These are phyloP conservation scores for Sarotherodon lohbergeri DNA, from an alignment of 2,113 vertebrate species.

Conservation along the genomic window DNA sequence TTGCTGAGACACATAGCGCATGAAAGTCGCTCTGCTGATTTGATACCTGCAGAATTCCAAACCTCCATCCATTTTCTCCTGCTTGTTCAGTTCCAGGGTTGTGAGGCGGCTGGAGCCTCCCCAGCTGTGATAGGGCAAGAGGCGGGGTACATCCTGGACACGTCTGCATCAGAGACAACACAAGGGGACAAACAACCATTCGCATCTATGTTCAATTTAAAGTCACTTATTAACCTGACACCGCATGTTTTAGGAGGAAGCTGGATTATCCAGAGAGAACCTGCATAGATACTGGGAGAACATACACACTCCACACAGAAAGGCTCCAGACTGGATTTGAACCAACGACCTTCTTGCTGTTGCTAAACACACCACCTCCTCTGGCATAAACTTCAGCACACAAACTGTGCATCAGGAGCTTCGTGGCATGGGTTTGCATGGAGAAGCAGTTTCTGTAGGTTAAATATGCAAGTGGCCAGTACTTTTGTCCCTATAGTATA, in stretches of 20 bases:
- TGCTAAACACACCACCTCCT: not conserved
- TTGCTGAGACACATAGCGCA: not conserved
- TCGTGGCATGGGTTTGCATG: not conserved
- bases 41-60: not conserved
- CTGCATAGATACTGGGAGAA: not conserved
- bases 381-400: fast-evolving
- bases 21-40: not conserved
- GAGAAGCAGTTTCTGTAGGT: not conserved
- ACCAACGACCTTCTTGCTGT: not conserved
- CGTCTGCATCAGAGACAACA: not conserved
- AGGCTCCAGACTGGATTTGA: not conserved
- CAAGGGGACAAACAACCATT: not conserved
- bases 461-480: not conserved
- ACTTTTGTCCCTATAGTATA: too few species aligned
- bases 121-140: fast-evolving
- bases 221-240: not conserved
- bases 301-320: not conserved
- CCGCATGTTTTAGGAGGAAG: not conserved
- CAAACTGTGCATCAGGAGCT: fast-evolving
- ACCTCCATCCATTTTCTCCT: not conserved
- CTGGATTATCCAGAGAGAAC: not conserved
- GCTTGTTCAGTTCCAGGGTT: too few species aligned
- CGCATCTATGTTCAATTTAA: fast-evolving
- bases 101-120: too few species aligned
- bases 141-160: not conserved